phyloP scores from a whole-genome alignment of 2,888 invertebrate genomes.

The Euzophera pinguis region DNA sequence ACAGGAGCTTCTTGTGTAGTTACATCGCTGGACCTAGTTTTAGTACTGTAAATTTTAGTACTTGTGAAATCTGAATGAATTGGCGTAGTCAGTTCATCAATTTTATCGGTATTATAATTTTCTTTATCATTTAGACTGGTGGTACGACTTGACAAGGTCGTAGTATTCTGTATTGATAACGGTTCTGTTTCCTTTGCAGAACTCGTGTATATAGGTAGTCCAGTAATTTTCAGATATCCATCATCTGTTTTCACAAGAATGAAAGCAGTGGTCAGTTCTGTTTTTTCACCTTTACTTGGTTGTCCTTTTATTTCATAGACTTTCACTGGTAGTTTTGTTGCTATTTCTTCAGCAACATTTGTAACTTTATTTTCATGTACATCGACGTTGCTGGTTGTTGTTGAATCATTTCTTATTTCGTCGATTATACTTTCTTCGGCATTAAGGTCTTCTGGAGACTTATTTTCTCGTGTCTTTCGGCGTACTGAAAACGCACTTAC shows the following conservation, averaged over 20 bases:
- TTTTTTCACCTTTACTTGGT: neutral
- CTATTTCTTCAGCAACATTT: neutral
- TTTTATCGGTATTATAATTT: neutral
- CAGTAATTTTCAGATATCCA: slow-evolving; percentile 8
- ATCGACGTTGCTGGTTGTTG: slow-evolving; percentile 25
- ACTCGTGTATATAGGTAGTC: slow-evolving; percentile 10
- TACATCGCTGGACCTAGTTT: neutral
- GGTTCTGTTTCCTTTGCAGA: neutral
- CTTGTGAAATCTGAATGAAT: neutral
- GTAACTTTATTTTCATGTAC: slow-evolving; percentile 5
- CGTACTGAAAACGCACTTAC: slow-evolving; percentile 43
- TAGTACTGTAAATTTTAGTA: too few relatives aligned
- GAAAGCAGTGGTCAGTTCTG: slow-evolving; percentile 8
- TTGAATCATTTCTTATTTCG: slow-evolving; percentile 37
- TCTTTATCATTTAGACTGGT: slow-evolving; percentile 6
- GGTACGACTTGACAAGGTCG: slow-evolving; percentile 16
- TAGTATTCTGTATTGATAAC: slow-evolving; percentile 1
- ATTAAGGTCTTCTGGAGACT: slow-evolving; percentile 31
- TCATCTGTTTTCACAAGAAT: slow-evolving; percentile 9
- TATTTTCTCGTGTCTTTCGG: slow-evolving; percentile 24
- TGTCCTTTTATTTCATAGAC: slow-evolving; percentile 7
- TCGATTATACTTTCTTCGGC: slow-evolving; percentile 38
- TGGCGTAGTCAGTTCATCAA: neutral
- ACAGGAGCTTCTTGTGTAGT: neutral
- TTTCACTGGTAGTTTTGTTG: slow-evolving; percentile 4